Conservation (phyloP, 1,140 invertebrate genomes). For the Teleogryllus occipitalis region DNA sequence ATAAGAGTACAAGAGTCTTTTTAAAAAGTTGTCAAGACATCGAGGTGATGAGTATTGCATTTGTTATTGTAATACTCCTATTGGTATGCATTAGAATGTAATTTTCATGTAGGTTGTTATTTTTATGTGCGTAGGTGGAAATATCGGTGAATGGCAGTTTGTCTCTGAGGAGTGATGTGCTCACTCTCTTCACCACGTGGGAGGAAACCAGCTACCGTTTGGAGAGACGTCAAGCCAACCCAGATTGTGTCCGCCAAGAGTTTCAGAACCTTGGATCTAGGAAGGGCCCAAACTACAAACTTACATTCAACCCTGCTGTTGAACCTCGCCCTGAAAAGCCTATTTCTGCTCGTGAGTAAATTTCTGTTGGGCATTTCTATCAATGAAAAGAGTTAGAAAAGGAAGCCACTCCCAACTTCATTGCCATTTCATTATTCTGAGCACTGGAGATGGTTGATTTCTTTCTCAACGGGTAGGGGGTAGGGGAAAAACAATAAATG, state of each 20-base stretch:
- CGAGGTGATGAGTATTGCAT: too few species aligned
- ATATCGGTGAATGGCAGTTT: conserved; percentile 50
- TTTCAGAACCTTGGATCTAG: conserved; percentile 48
- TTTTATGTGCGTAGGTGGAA: conserved; percentile 35
- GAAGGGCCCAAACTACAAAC: conserved; percentile 52
- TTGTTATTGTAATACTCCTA: too few species aligned
- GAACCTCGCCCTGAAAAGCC: conserved; percentile 19
- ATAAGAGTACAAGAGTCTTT: too few species aligned
- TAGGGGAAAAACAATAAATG: too few species aligned
- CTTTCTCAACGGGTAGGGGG: too few species aligned
- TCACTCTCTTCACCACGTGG: conserved; percentile 71
- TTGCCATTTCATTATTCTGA: too few species aligned
- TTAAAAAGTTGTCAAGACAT: neutral
- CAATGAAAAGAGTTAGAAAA: too few species aligned
- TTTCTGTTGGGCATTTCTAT: too few species aligned
- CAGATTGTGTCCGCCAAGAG: conserved; percentile 70
- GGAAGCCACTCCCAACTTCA: too few species aligned
- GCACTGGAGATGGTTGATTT: too few species aligned
- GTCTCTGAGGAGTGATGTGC: conserved; percentile 56
- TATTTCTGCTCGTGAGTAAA: conserved; percentile 14
- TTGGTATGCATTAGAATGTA: neutral
- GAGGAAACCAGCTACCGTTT: conserved; percentile 91
- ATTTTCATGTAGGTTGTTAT: neutral
- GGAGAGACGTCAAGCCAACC: conserved; percentile 75
- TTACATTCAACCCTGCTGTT: conserved; percentile 61